phyloP scores from a whole-genome alignment of 2,113 vertebrate species.

The Enhydra lutris region DNA sequence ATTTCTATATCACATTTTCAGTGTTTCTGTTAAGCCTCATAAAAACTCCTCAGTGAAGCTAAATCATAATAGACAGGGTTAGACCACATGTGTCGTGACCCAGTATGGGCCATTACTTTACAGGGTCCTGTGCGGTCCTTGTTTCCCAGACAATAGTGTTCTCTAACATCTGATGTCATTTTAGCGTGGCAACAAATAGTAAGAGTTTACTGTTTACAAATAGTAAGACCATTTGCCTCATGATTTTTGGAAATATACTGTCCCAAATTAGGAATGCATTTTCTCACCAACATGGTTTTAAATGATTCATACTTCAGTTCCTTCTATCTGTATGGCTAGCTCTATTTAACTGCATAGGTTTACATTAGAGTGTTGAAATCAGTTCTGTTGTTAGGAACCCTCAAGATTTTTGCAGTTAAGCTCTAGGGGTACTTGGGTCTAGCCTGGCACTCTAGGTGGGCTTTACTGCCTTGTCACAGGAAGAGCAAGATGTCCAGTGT shows the following conservation, averaged over 20 bases:
- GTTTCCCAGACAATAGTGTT: neutral
- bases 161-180: neutral
- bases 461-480: neutral
- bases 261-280: neutral
- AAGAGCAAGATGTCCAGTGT: neutral
- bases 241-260: neutral
- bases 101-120: neutral
- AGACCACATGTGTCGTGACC: neutral
- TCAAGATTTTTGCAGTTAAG: neutral
- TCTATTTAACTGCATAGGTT: neutral
- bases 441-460: neutral
- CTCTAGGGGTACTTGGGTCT: neutral
- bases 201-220: neutral
- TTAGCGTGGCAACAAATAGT: neutral
- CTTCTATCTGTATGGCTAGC: neutral
- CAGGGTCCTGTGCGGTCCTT: neutral
- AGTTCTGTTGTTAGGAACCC: neutral
- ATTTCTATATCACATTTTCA: slow-evolving; percentile 10
- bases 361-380: neutral
- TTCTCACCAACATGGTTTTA: neutral
- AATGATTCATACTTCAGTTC: neutral
- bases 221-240: neutral
- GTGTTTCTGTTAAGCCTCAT: neutral
- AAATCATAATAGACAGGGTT: neutral
- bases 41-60: neutral